Conservation (phyloP, 2,113 vertebrate genomes). For the Forbesichthys agassizii region DNA sequence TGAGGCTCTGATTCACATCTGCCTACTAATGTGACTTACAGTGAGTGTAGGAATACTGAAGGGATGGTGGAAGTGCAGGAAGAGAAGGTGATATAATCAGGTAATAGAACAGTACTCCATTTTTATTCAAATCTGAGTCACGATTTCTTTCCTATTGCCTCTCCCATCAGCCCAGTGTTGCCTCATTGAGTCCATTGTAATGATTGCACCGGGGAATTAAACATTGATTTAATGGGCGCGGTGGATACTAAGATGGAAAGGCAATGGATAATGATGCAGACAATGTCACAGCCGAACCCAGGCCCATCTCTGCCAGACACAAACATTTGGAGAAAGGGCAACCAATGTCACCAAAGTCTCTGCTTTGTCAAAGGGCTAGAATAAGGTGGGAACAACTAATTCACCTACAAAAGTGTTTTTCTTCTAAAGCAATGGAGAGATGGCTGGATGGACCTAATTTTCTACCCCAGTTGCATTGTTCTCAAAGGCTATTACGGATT, state of each 20-base stretch:
- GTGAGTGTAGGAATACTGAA: too few relatives aligned
- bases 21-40: too few relatives aligned
- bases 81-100: too few relatives aligned
- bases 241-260: not conserved
- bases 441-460: not conserved
- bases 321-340: not conserved
- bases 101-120: too few relatives aligned
- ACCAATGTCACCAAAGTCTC: not conserved
- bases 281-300: not conserved
- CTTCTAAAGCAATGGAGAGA: not conserved
- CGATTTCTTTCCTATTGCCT: not conserved
- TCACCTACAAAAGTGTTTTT: not conserved
- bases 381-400: not conserved
- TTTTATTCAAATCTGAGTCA: not conserved
- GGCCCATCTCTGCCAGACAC: not conserved
- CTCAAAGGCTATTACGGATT: not conserved
- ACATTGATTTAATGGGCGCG: not conserved
- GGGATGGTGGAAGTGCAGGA: too few relatives aligned
- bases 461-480: not conserved
- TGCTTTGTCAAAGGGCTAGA: not conserved
- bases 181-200: not conserved
- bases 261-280: not conserved
- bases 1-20: too few relatives aligned
- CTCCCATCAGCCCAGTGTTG: too few relatives aligned
- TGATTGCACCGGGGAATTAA: not conserved